phyloP scores from a whole-genome alignment of 2,888 invertebrate genomes.

The Oxycera nigricornis region DNA sequence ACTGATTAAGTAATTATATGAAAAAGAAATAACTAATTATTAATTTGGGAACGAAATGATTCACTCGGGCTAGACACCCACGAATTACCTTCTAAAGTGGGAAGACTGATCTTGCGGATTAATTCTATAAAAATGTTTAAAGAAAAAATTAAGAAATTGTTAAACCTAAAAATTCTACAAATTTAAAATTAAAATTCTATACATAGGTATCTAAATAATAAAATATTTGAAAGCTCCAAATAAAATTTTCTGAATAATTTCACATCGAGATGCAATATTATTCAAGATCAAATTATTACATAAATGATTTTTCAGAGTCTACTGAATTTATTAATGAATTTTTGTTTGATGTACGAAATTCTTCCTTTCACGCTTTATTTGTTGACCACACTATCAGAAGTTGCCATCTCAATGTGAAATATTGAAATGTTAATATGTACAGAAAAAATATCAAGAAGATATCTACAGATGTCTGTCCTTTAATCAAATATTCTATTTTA shows the following conservation, averaged over 20 bases:
- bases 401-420: no score
- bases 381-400: no score
- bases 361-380: no score
- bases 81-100: slow-evolving; percentile 57
- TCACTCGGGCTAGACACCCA: slow-evolving; percentile 51
- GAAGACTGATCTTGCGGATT: slow-evolving; percentile 62
- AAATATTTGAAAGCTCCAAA: not conserved
- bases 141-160: slow-evolving; percentile 49
- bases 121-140: slow-evolving; percentile 59
- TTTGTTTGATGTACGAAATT: no score
- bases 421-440: no score
- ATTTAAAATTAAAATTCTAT: slow-evolving; percentile 43
- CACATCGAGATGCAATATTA: not conserved
- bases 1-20: slow-evolving; percentile 37
- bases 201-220: no score
- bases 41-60: slow-evolving; percentile 42
- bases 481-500: no score
- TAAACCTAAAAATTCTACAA: slow-evolving; percentile 46
- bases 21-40: slow-evolving; percentile 37
- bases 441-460: no score
- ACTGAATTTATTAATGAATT: no score
- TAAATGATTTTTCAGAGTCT: no score
- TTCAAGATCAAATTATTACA: not conserved
- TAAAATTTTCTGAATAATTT: slow-evolving; percentile 10
- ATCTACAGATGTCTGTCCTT: no score